These are phyloP conservation scores for Chrysaora quinquecirrha DNA, from an alignment of 30 jellyfish, hydroid and myxozoan genomes.

Conservation along the genomic window DNA sequence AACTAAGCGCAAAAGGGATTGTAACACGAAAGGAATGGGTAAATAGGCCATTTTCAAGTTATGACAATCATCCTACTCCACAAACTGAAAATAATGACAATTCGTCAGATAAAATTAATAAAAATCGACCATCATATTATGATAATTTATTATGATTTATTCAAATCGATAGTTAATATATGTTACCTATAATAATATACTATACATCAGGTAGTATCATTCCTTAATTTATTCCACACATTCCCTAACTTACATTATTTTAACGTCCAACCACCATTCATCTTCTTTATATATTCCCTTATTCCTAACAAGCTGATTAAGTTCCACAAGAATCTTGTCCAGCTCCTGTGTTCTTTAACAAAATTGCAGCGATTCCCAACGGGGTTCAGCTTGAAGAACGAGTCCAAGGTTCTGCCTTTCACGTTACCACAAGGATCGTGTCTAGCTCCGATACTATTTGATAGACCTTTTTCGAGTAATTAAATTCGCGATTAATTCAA, in stretches of 20 bases:
- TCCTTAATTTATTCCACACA: neutral
- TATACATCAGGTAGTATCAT: too few relatives aligned
- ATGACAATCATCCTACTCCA: constrained; percentile 67
- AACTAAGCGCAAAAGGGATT: constrained; percentile 10
- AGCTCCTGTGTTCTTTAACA: too few relatives aligned
- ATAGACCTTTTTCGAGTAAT: too few relatives aligned
- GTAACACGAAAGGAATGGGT: constrained; percentile 36
- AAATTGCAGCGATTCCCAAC: too few relatives aligned
- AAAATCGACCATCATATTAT: constrained; percentile 62
- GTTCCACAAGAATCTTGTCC: neutral
- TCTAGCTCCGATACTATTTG: too few relatives aligned
- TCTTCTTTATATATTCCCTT: neutral
- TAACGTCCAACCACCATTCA: neutral
- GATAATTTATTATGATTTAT: constrained; percentile 43
- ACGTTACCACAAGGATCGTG: too few relatives aligned
- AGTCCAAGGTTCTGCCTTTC: too few relatives aligned
- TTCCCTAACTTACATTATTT: neutral
- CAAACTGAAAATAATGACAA: constrained; percentile 7
- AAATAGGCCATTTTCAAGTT: constrained; percentile 69
- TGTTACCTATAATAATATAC: too few relatives aligned
- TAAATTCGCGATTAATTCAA: too few relatives aligned
- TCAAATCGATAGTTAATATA: neutral
- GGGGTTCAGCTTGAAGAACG: too few relatives aligned
- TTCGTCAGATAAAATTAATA: constrained; percentile 8
- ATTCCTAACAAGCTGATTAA: neutral